Base-by-base conservation (phyloP, 1,140 invertebrate species). In the Solen grandis region DNA sequence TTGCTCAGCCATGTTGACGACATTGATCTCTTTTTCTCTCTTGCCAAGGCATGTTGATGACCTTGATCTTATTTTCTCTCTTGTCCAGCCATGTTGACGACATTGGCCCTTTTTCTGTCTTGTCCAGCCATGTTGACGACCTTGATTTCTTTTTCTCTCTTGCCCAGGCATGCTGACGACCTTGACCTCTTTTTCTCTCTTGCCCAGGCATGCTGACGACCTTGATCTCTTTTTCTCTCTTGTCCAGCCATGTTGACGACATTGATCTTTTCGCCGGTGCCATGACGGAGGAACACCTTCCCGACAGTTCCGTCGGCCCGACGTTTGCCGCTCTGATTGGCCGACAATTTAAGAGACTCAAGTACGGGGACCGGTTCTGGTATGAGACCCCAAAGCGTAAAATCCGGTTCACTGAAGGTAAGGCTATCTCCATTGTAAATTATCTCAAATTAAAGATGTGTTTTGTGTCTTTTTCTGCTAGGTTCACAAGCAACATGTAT, bases 191-290 rank as follows among this genome's bases (percentile, higher is more conserved):
- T n/a, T n/a, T n/a, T n/a, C n/a, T n/a, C n/a, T n/a, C n/a, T n/a
- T n/a, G n/a, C n/a, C n/a, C n/a, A n/a, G n/a, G n/a, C n/a, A n/a
- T n/a, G n/a, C n/a, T n/a, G n/a, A n/a, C n/a, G n/a, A n/a, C n/a
- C n/a, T n/a, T n/a, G n/a, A n/a, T n/a, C n/a, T n/a, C n/a, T n/a
- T n/a, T n/a, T n/a, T n/a, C n/a, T n/a, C n/a, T n/a, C n/a, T n/a
- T n/a, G n/a, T n/a, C n/a, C 69, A 79, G 81, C 3, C 55, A 77
- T 54, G 66, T 77, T 4, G 65, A 82, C 72, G 81, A 83, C 41
- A 83, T 83, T 66, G 81, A 83, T 31, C 54, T 83, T 8, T 83
- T 68, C 46, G 16, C 60, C 3, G 81, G 74, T 0, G 75, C 55
- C 16, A 74, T 83, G 68, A 66, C 81, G 0, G 81, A 83, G 50